A percentile compares a stretch with the other conserved stretches of the same genome.
Evolutionary conservation across 2,888 invertebrate genomes (phyloP).

Genomic region (Criorhina ranunculi): DNA sequence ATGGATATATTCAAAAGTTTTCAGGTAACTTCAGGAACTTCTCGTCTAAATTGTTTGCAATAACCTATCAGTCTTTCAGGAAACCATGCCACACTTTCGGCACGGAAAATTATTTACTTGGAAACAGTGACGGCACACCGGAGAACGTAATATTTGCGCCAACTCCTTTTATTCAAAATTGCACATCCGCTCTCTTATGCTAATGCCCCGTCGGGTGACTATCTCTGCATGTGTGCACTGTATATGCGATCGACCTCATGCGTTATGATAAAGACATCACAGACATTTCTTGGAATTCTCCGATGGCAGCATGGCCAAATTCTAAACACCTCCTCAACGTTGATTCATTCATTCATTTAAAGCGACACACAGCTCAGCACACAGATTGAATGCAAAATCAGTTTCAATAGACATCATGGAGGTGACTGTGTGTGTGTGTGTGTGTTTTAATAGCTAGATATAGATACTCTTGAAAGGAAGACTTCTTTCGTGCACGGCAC

Average conservation of each 20-base stretch:
- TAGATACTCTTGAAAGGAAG: constrained; percentile 39
- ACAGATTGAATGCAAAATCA: constrained; percentile 73
- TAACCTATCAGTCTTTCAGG: constrained; percentile 2
- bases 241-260: constrained; percentile 65
- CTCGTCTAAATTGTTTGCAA: too few species aligned
- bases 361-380: constrained; percentile 57
- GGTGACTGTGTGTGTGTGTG: background rate
- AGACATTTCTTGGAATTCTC: constrained; percentile 73
- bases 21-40: too few species aligned
- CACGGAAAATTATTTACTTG: background rate
- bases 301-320: constrained; percentile 72
- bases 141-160: constrained; percentile 26
- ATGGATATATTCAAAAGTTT: too few species aligned
- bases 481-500: constrained; percentile 57
- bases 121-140: constrained; percentile 7
- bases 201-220: constrained; percentile 46
- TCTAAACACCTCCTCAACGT: constrained; percentile 69
- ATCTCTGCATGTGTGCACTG: constrained; percentile 6
- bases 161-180: constrained; percentile 58
- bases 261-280: constrained; percentile 74
- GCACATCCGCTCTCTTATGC: constrained; percentile 76
- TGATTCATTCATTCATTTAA: constrained; percentile 66
- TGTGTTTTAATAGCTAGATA: constrained; percentile 53
- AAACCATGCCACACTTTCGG: constrained; percentile 25
- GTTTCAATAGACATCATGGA: constrained; percentile 59